A percentile compares a stretch with the other conserved stretches of the same genome.
phyloP scores from a whole-genome alignment of 2,113 vertebrate genomes.

The Hystrix brachyura region DNA sequence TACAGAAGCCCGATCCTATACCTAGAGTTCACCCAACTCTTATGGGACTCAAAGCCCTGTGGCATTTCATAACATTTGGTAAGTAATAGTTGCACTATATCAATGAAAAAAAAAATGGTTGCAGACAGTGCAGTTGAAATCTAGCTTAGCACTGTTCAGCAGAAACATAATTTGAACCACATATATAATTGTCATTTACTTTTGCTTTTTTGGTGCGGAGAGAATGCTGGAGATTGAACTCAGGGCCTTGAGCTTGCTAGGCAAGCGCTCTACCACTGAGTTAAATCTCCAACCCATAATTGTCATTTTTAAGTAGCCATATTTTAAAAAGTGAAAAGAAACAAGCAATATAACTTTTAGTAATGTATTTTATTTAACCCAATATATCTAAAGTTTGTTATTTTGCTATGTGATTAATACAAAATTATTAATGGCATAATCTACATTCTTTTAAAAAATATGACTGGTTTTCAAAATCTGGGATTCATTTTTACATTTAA shows the following conservation, averaged over 20 bases:
- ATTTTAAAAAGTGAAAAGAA: constrained; percentile 42
- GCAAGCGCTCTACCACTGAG: no score
- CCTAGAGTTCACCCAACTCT: not conserved
- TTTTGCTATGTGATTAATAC: not conserved
- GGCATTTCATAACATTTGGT: not conserved
- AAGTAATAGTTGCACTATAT: not conserved
- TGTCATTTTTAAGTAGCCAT: not conserved
- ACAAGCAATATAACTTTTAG: not conserved
- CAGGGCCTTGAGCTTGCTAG: no score
- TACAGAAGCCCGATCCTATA: not conserved
- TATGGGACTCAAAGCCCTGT: not conserved
- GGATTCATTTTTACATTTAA: not conserved
- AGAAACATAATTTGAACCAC: not conserved
- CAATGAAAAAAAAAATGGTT: not conserved
- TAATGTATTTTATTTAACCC: not conserved
- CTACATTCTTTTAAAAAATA: not conserved
- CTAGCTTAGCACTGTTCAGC: not conserved
- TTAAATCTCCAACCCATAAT: not conserved
- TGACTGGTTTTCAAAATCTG: not conserved
- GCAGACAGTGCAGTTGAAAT: not conserved
- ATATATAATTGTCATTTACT: not conserved
- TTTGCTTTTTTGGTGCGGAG: no score
- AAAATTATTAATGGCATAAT: not conserved
- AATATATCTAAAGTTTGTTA: not conserved
- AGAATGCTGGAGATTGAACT: no score